These are phyloP conservation scores for Monarcha castaneiventris DNA, from an alignment of 2,113 vertebrate genomes.

Conservation along the genomic window DNA sequence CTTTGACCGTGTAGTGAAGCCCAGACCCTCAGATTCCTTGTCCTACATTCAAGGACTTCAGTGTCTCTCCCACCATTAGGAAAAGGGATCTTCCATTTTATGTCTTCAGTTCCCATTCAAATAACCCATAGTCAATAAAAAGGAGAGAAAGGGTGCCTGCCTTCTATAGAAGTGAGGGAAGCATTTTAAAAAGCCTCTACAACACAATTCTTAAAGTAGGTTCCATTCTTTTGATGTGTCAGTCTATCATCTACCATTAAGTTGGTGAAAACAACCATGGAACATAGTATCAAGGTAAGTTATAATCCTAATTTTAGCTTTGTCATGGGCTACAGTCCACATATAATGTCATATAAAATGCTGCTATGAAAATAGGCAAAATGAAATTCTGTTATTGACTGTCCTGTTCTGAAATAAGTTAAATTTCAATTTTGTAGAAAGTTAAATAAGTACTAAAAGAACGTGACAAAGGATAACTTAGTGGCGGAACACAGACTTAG, in stretches of 20 bases:
- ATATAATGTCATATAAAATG: neutral
- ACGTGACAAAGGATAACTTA: neutral
- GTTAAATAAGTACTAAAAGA: neutral
- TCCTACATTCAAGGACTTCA: neutral
- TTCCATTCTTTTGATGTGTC: neutral
- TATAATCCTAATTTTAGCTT: neutral
- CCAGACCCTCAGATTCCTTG: neutral
- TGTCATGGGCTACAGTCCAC: neutral
- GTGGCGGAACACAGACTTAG: neutral
- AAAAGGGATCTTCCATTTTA: neutral
- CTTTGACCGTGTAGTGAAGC: neutral
- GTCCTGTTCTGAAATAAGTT: neutral
- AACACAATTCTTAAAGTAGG: neutral
- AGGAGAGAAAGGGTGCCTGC: neutral
- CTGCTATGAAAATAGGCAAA: neutral
- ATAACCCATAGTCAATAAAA: neutral
- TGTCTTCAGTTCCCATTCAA: neutral
- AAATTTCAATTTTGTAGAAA: neutral
- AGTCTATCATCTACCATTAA: neutral
- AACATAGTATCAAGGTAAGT: neutral
- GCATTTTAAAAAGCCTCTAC: neutral
- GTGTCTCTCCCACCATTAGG: neutral
- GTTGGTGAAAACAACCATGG: neutral
- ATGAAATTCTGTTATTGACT: neutral
- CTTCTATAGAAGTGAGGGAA: neutral